Percentiles rank a stretch among this genome's conserved stretches.
Conservation (phyloP, 2,113 vertebrate genomes). For the Rallus limicola region DNA sequence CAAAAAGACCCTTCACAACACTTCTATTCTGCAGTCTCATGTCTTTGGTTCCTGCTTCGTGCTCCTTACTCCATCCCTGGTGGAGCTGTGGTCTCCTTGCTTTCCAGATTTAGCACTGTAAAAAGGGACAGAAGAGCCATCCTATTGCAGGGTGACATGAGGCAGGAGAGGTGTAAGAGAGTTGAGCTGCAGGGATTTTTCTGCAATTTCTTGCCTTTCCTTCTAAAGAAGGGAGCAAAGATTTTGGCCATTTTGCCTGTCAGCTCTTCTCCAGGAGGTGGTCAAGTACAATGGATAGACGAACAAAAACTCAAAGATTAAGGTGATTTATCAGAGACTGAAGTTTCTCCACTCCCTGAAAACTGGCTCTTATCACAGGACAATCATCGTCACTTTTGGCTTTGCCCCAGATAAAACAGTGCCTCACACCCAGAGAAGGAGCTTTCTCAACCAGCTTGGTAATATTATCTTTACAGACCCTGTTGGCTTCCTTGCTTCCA, state of each 20-base stretch:
- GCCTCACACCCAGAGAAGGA: not conserved
- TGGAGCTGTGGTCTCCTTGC: not conserved
- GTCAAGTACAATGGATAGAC: not conserved
- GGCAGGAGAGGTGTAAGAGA: not conserved
- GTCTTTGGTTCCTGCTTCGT: not conserved
- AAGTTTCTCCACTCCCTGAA: not conserved
- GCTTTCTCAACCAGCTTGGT: not conserved
- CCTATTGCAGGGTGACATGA: rapidly evolving
- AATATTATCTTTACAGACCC: not conserved
- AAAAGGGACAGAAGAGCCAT: not conserved
- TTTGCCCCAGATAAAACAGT: not conserved
- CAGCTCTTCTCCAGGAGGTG: not conserved
- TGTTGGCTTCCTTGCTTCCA: not conserved
- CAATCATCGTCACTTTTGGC: not conserved
- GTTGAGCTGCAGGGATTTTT: not conserved
- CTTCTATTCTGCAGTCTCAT: not conserved
- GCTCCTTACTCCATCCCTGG: not conserved
- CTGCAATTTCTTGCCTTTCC: not conserved
- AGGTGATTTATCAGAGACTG: not conserved
- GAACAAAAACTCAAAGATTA: not conserved
- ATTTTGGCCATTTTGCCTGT: not conserved
- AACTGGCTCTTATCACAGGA: not conserved
- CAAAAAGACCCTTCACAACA: not conserved
- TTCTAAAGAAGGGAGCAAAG: not conserved
- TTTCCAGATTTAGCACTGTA: not conserved